A percentile compares a stretch with the other conserved stretches of the same genome.
Conservation (phyloP, 2,797 vertebrate species). For the Myotis pilosus region DNA sequence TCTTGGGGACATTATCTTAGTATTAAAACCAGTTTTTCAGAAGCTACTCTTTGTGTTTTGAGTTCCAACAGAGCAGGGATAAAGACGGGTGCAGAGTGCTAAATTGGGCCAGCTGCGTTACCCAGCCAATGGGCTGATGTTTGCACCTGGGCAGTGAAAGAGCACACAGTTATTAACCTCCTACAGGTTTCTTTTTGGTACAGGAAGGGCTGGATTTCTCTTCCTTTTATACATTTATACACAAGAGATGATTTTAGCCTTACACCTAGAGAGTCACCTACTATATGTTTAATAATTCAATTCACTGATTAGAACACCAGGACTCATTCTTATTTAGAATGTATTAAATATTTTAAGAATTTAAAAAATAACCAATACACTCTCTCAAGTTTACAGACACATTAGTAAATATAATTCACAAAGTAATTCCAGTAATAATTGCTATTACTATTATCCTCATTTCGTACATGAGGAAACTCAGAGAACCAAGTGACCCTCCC, state of each 20-base stretch:
- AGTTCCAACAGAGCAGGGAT: constrained; percentile 27
- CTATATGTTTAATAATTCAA: constrained; percentile 22
- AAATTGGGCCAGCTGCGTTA: not conserved
- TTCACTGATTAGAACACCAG: constrained; percentile 39
- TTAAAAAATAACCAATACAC: not conserved
- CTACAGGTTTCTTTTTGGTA: not conserved
- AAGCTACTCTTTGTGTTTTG: not conserved
- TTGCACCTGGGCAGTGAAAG: not conserved
- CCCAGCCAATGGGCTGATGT: not conserved
- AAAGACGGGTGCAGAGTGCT: not conserved
- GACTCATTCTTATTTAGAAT: not conserved
- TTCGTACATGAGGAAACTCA: not conserved
- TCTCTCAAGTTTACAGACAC: not conserved
- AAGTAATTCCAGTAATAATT: constrained; percentile 1
- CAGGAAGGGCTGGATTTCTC: not conserved
- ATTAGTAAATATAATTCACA: constrained; percentile 20
- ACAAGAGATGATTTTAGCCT: not conserved
- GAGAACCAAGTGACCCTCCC: not conserved
- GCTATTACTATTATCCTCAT: not conserved
- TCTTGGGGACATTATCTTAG: constrained; percentile 18
- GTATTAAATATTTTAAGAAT: not conserved
- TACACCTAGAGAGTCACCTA: not conserved
- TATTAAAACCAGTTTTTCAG: constrained; percentile 37
- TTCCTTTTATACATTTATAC: not conserved
- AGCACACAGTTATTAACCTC: not conserved